Conservation (phyloP, 1,140 invertebrate genomes). For the Listronotus oregonensis region DNA sequence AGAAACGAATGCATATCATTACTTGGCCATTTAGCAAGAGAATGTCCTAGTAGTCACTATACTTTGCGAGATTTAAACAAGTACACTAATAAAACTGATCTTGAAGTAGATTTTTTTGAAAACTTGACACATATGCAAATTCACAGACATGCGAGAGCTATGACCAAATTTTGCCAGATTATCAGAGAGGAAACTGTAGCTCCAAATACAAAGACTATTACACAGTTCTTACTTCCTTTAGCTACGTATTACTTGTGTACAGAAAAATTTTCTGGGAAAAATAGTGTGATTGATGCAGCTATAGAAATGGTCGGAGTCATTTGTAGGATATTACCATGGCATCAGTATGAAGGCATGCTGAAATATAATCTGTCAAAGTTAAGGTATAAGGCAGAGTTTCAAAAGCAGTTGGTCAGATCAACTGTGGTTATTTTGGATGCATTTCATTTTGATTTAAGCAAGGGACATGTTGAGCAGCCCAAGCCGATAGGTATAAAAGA, state of each 20-base stretch:
- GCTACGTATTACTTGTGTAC: conserved; percentile 79
- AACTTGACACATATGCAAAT: conserved; percentile 88
- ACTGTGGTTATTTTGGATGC: conserved; percentile 84
- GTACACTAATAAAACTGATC: conserved; percentile 73
- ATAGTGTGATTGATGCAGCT: conserved; percentile 83
- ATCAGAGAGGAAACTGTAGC: conserved; percentile 62
- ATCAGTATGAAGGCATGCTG: conserved; percentile 80
- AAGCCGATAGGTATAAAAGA: too few species aligned
- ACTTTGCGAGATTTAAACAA: conserved; percentile 74
- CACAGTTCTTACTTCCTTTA: conserved; percentile 84
- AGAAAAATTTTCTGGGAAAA: conserved; percentile 74
- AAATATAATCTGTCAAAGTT: conserved; percentile 81
- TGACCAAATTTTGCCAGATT: conserved; percentile 70
- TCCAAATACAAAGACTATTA: conserved; percentile 72
- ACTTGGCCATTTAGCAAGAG: conserved; percentile 73
- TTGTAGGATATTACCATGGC: conserved; percentile 81
- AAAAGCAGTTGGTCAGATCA: conserved; percentile 82
- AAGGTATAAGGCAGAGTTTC: conserved; percentile 69
- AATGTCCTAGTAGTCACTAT: conserved; percentile 72
- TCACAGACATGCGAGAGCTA: conserved; percentile 78
- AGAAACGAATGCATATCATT: conserved; percentile 77
- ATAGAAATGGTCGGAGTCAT: conserved; percentile 76
- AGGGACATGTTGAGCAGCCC: conserved; percentile 57
- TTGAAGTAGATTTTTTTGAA: conserved; percentile 92
- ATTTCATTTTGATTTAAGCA: conserved; percentile 90